These are phyloP conservation scores for Drosophila paranaensis DNA, from an alignment of 2,888 invertebrate genomes.

Conservation along the genomic window DNA sequence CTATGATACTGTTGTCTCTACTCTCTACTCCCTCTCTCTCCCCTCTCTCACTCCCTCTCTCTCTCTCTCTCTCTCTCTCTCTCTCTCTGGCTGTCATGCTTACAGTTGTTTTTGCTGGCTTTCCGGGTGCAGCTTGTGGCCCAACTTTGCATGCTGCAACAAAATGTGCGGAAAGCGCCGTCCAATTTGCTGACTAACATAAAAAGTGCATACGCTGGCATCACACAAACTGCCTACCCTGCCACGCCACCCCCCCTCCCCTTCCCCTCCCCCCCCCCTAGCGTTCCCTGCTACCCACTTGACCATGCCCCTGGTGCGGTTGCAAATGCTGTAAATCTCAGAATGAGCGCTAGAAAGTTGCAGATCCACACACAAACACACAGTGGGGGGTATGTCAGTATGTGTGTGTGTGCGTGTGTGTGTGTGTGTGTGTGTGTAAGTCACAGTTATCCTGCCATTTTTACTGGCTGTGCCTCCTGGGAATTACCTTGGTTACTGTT, in stretches of 20 bases:
- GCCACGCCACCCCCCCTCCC: too few species aligned
- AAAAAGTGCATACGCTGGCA: constrained; percentile 56
- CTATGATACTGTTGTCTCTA: constrained; percentile 2
- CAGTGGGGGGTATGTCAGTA: too few species aligned
- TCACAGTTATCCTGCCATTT: constrained; percentile 58
- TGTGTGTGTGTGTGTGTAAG: constrained; percentile 22
- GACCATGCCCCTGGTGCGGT: constrained; percentile 39
- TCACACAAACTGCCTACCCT: neutral
- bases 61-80: neutral
- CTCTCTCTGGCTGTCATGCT: neutral
- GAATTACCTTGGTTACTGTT: constrained; percentile 73
- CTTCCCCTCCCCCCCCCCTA: too few species aligned
- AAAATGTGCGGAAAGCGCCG: constrained; percentile 63
- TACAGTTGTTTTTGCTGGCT: constrained; percentile 1
- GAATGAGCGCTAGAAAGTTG: constrained; percentile 38
- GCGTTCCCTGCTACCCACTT: neutral
- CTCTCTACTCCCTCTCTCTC: neutral
- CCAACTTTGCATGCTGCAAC: constrained; percentile 34
- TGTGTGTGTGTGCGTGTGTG: neutral
- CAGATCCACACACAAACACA: constrained; percentile 3
- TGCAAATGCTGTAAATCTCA: constrained; percentile 60
- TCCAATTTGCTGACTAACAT: constrained; percentile 65
- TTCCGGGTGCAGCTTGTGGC: constrained; percentile 10
- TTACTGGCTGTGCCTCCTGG: constrained; percentile 54
- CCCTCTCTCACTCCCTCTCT: neutral